These are phyloP conservation scores for Campoplex capitator DNA, from an alignment of 2,888 invertebrate species.

Conservation along the genomic window DNA sequence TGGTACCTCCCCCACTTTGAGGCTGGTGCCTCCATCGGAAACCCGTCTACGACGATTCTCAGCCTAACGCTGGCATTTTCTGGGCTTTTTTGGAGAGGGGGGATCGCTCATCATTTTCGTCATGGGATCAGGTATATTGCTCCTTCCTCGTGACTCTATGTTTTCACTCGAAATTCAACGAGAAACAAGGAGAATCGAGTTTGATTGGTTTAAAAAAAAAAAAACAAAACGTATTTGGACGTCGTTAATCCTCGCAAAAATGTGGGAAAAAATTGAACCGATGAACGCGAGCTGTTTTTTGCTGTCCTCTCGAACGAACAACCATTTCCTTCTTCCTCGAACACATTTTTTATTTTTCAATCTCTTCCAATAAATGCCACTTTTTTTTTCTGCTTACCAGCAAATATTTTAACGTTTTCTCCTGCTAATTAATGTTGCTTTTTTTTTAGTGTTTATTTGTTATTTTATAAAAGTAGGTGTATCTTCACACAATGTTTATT, in stretches of 20 bases:
- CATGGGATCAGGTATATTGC: slow-evolving; percentile 11
- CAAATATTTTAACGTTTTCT: neutral
- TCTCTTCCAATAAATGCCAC: neutral
- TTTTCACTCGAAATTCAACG: neutral
- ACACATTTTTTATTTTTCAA: neutral
- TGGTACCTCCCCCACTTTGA: slow-evolving; percentile 16
- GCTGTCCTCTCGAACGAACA: neutral
- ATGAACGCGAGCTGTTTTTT: neutral
- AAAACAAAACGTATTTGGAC: neutral
- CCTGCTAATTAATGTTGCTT: neutral
- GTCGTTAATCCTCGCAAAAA: neutral
- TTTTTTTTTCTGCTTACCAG: neutral
- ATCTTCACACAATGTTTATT: neutral
- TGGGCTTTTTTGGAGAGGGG: slow-evolving; percentile 5
- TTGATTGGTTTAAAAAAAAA: neutral
- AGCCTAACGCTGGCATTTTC: slow-evolving; percentile 39
- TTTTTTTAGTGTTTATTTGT: too few species aligned
- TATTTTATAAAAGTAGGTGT: neutral
- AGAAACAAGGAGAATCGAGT: neutral
- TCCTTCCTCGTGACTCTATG: neutral
- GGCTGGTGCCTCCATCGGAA: slow-evolving; percentile 68
- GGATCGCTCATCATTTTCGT: slow-evolving; percentile 5
- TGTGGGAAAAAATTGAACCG: neutral
- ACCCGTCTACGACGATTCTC: slow-evolving; percentile 75
- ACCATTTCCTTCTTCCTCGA: neutral